phyloP scores from a whole-genome alignment of 2,113 vertebrate species.

The Grus americana region DNA sequence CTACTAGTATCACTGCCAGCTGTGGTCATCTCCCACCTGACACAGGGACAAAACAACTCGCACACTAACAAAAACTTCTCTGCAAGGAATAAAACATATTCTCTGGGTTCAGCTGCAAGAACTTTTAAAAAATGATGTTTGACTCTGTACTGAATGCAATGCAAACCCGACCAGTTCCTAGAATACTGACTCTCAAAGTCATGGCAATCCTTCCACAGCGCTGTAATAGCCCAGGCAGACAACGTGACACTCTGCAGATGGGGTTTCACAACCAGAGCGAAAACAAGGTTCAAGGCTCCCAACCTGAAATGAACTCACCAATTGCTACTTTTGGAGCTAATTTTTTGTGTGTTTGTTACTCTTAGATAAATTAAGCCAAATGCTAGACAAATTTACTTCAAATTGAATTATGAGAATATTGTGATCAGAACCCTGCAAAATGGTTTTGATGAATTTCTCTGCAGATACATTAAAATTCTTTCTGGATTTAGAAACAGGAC shows the following conservation, averaged over 20 bases:
- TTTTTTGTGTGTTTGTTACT: not conserved
- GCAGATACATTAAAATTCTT: not conserved
- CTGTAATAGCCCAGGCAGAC: not conserved
- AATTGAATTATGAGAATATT: not conserved
- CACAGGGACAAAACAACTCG: not conserved
- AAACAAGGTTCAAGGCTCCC: not conserved
- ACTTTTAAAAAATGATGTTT: not conserved
- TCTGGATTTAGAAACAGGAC: conserved; percentile 18
- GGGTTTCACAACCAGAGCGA: not conserved
- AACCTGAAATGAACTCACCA: not conserved
- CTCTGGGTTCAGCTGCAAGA: not conserved
- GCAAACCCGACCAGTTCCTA: not conserved
- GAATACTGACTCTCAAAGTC: not conserved
- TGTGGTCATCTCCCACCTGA: not conserved
- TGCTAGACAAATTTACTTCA: not conserved
- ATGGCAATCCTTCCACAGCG: not conserved
- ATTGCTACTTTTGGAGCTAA: not conserved
- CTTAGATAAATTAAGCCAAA: not conserved
- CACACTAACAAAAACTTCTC: not conserved
- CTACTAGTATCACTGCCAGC: not conserved
- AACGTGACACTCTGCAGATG: fast-evolving
- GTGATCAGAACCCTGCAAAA: not conserved
- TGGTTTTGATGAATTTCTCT: not conserved
- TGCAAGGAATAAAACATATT: not conserved
- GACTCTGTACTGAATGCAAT: not conserved